Percentiles rank a stretch among this genome's conserved stretches.
phyloP scores from a whole-genome alignment of 2,888 invertebrate species.

The Lepetodrilus schrolli region DNA sequence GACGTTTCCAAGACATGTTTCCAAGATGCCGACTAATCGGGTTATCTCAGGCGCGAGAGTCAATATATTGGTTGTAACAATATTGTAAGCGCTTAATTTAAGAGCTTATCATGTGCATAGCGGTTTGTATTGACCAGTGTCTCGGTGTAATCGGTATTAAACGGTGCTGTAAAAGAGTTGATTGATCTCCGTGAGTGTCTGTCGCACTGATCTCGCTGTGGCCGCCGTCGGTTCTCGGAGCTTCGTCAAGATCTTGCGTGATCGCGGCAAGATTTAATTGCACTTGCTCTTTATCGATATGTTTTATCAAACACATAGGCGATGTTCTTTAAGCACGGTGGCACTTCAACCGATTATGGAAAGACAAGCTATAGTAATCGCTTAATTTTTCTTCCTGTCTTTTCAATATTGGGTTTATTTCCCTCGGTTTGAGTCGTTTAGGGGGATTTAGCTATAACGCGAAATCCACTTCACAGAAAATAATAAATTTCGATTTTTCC shows the following conservation, averaged over 20 bases:
- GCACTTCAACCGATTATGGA: conserved; percentile 22
- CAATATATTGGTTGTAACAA: conserved; percentile 31
- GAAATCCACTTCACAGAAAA: conserved; percentile 16
- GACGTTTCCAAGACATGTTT: too few species aligned
- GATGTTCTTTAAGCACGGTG: conserved; percentile 27
- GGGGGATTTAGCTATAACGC: conserved; percentile 8
- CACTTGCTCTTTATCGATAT: conserved; percentile 26
- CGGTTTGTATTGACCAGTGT: conserved; percentile 1
- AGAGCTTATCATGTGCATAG: conserved; percentile 27
- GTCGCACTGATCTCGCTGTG: neutral
- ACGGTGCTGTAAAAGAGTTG: neutral
- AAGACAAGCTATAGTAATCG: conserved; percentile 24
- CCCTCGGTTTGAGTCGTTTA: conserved; percentile 16
- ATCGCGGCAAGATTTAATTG: conserved; percentile 1
- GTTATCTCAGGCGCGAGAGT: neutral
- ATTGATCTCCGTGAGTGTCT: conserved; percentile 2
- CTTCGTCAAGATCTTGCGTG: neutral
- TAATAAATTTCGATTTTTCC: conserved; percentile 19
- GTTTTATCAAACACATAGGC: conserved; percentile 23
- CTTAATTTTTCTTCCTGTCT: conserved; percentile 22
- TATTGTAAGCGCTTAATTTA: conserved; percentile 28
- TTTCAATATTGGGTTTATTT: conserved; percentile 24
- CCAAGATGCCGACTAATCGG: too few species aligned
- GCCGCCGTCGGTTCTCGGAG: neutral
- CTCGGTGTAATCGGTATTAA: conserved; percentile 6